Base-by-base conservation (phyloP, 2,113 vertebrate species). In the Chloropsis cyanopogon region DNA sequence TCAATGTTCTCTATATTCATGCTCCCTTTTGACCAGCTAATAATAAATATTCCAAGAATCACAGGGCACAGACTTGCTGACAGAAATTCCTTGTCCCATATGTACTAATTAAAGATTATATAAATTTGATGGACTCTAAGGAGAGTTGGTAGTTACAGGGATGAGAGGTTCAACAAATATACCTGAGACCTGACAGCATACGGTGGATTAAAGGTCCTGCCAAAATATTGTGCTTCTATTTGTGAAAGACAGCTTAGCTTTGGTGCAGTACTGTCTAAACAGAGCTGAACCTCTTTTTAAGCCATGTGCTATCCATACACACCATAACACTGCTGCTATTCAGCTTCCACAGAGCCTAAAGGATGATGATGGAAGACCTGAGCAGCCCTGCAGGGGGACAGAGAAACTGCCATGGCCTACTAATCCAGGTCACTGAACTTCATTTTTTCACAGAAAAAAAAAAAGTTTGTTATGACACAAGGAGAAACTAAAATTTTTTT, bases 361-460 rank as follows among this genome's bases (percentile, higher is more conserved):
- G 24, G 21, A 60, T 0, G 0, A 12, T 1, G 3, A 10, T 35
- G 35, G 0, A 1, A 86, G 26, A 52, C 24, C 52, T 57, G n/a
- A 5, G 2, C 42, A 54, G 28, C 52, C 28, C 56, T 53, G 19
- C 1, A 4, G 22, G 7, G 17, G 16, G 9, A 33, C 33, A 52
- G 41, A 56, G 50, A 61, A 65, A 10, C 9, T 35, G 16, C 15
- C 7, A 37, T 0, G 0, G 9, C 22, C 26, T 61, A 0, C 19
- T 77, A 7, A 2, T 13, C 6, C 24, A 65, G 64, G 54, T 61
- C 19, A 53, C 16, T 17, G 24, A 31, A 41, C 28, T 77, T 35
- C 13, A 24, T 7, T 28, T 66, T 72, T 44, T 47, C 4, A 10
- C 1, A 35, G 46, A 23, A 77, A 39, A 50, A 8, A 50, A 8